Percentiles rank a stretch among this genome's conserved stretches.
phyloP scores from a whole-genome alignment of 2,113 vertebrate genomes.

The Labeo rohita region DNA sequence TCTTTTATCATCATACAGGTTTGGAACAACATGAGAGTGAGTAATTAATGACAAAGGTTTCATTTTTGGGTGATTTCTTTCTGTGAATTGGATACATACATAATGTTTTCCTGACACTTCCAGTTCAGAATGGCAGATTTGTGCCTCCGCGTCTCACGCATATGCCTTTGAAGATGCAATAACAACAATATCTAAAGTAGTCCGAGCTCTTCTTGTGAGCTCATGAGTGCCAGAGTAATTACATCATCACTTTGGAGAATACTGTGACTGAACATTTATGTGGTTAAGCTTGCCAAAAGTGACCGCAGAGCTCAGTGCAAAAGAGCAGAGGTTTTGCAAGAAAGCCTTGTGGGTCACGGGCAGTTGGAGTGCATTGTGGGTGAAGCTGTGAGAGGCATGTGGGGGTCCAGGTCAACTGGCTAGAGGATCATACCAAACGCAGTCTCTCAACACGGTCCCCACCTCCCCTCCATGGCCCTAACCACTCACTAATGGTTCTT shows the following conservation, averaged over 20 bases:
- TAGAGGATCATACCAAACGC: constrained; percentile 57
- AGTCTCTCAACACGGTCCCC: constrained; percentile 57
- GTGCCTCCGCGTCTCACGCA: not conserved
- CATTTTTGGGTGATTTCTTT: not conserved
- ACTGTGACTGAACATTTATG: constrained; percentile 40
- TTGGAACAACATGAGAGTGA: constrained; percentile 7
- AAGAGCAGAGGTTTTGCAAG: constrained; percentile 37
- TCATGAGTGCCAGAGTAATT: constrained; percentile 53
- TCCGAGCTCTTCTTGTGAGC: constrained; percentile 21
- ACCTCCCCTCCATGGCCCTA: constrained; percentile 56
- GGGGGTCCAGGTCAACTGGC: constrained; percentile 71
- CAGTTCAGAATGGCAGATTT: not conserved
- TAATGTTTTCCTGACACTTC: constrained; percentile 11
- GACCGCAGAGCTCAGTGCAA: constrained; percentile 20
- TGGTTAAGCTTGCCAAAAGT: constrained; percentile 32
- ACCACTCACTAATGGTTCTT: constrained; percentile 59
- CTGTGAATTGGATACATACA: not conserved
- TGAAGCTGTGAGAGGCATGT: constrained; percentile 44
- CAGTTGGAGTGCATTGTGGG: constrained; percentile 28
- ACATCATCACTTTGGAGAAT: constrained; percentile 50
- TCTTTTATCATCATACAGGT: not conserved
- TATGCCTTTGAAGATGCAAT: constrained; percentile 9
- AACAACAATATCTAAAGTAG: constrained; percentile 17
- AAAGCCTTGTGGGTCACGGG: constrained; percentile 29
- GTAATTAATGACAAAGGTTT: not conserved